Percentiles rank a stretch among this genome's conserved stretches.
These are phyloP conservation scores for Tychaedon coryphoeus DNA, from an alignment of 2,113 vertebrate species.

Conservation along the genomic window DNA sequence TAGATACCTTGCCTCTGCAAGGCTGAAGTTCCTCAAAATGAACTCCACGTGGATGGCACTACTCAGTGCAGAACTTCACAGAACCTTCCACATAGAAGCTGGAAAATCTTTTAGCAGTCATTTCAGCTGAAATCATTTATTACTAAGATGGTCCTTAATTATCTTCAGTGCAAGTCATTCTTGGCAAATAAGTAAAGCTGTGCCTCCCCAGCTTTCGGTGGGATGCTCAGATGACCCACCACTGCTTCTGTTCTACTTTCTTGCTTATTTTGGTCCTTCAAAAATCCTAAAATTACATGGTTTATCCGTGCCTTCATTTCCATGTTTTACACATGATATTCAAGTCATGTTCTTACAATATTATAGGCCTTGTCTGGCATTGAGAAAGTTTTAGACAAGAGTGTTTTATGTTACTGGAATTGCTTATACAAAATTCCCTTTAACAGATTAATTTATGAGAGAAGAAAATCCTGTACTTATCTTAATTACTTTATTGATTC, in stretches of 20 bases:
- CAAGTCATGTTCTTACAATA: neutral
- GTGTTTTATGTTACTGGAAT: neutral
- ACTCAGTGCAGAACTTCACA: neutral
- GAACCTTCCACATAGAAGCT: neutral
- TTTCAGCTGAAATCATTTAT: neutral
- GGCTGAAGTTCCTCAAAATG: neutral
- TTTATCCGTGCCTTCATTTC: neutral
- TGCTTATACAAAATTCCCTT: neutral
- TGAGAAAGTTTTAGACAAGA: neutral
- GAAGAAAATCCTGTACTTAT: neutral
- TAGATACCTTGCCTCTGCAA: neutral
- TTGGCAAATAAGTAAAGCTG: neutral
- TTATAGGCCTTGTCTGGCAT: neutral
- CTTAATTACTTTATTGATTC: neutral
- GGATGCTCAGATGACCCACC: neutral
- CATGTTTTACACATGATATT: rapidly evolving
- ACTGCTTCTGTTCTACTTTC: neutral
- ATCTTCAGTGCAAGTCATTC: neutral
- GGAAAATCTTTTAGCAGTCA: neutral
- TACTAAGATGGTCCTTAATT: neutral
- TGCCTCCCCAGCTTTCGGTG: neutral
- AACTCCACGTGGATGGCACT: neutral
- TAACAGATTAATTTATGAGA: neutral
- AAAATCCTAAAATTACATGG: neutral
- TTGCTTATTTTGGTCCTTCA: neutral